Evolutionary conservation across 2,888 invertebrate species (phyloP).

Genomic region (Oligia fasciuncula): DNA sequence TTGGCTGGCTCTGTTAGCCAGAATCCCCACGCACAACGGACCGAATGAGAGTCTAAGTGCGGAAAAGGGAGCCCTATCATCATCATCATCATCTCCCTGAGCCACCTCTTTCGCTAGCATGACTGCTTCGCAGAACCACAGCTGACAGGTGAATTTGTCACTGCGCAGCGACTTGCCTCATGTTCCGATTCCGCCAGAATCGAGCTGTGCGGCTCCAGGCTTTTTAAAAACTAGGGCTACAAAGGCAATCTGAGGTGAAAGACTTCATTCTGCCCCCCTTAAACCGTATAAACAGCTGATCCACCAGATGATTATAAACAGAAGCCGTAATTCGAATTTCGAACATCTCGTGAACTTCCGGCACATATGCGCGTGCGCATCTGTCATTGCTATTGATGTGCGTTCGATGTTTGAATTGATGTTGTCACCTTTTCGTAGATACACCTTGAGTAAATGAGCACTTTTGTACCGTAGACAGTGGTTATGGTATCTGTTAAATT

Average conservation of each 20-base stretch:
- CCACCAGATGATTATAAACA: constrained; percentile 59
- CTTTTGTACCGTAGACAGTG: not conserved
- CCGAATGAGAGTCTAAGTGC: too few relatives aligned
- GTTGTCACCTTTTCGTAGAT: constrained; percentile 54
- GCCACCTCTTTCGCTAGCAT: too few relatives aligned
- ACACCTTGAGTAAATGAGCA: constrained; percentile 45
- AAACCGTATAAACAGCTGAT: constrained; percentile 50
- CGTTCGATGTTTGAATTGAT: constrained; percentile 59
- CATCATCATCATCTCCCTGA: too few relatives aligned
- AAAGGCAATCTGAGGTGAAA: constrained; percentile 21
- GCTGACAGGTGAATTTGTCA: not conserved
- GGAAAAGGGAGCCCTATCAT: too few relatives aligned
- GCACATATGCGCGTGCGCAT: constrained; percentile 62
- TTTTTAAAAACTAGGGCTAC: not conserved
- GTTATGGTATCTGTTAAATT: not conserved
- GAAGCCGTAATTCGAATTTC: constrained; percentile 60
- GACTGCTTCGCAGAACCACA: too few relatives aligned
- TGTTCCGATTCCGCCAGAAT: too few relatives aligned
- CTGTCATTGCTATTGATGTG: constrained; percentile 60
- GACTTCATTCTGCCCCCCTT: constrained; percentile 14
- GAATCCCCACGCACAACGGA: too few relatives aligned
- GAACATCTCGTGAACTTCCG: constrained; percentile 63
- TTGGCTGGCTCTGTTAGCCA: too few relatives aligned
- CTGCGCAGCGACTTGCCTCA: not conserved
- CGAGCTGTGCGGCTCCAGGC: too few relatives aligned